Evolutionary conservation across 2,888 invertebrate genomes (phyloP).

Genomic region (Melanophora roralis): DNA sequence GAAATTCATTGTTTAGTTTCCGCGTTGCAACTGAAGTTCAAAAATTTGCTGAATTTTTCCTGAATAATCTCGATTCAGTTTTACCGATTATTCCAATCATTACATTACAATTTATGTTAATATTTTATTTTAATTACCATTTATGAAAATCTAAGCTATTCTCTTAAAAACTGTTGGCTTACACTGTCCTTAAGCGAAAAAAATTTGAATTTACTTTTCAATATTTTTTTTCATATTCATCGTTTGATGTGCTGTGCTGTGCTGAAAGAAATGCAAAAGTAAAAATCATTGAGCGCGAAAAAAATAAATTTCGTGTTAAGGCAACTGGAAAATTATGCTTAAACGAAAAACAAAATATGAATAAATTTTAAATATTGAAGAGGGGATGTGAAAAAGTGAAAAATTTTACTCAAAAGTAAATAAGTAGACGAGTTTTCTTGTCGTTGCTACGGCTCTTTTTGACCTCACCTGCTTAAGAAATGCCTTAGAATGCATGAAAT

Average conservation of each 20-base stretch:
- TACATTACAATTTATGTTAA: too few relatives aligned
- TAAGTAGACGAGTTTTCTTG: conserved; percentile 18
- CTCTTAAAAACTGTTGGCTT: too few relatives aligned
- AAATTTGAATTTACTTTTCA: neutral
- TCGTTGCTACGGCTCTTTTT: conserved; percentile 29
- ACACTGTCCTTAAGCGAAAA: too few relatives aligned
- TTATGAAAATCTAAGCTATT: too few relatives aligned
- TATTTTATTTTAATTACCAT: too few relatives aligned
- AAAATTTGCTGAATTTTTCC: too few relatives aligned
- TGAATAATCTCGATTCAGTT: too few relatives aligned
- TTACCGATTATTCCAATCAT: too few relatives aligned
- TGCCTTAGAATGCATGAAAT: conserved; percentile 15
- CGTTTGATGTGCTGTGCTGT: neutral
- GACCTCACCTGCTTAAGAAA: neutral
- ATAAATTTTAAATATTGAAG: conserved; percentile 18
- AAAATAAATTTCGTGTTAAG: conserved; percentile 65
- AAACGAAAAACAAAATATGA: conserved; percentile 49
- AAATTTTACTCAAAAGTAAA: neutral
- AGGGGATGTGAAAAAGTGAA: conserved; percentile 15
- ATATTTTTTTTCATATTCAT: conserved; percentile 13
- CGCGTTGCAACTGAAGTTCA: too few relatives aligned
- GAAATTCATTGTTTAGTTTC: too few relatives aligned
- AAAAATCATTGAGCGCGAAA: conserved; percentile 62
- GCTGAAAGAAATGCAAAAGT: conserved; percentile 39
- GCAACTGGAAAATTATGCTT: conserved; percentile 73